Evolutionary conservation across 2,113 vertebrate species (phyloP).

Genomic region (Pachyramphus minor): DNA sequence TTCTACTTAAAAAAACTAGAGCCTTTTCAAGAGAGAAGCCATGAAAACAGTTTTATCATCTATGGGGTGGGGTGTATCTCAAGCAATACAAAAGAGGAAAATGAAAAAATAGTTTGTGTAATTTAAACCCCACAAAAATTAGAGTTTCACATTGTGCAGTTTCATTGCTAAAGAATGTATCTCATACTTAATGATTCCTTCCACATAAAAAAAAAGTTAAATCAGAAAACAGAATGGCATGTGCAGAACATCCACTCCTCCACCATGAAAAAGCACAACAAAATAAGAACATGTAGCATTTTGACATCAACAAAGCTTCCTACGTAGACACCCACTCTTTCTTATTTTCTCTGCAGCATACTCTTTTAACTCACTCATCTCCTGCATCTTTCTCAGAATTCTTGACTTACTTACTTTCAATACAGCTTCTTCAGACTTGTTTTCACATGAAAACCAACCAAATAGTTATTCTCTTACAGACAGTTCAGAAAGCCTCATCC

Average conservation of each 20-base stretch:
- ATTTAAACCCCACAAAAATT: neutral
- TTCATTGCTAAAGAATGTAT: neutral
- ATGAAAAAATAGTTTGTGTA: neutral
- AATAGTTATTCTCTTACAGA: neutral
- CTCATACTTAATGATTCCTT: neutral
- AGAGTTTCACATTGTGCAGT: neutral
- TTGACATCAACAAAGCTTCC: constrained; percentile 36
- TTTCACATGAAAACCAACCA: neutral
- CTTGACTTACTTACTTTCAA: neutral
- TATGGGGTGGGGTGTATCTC: neutral
- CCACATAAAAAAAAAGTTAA: neutral
- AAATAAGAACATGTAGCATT: constrained; percentile 46
- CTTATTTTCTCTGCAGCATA: constrained; percentile 11
- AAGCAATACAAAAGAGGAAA: neutral
- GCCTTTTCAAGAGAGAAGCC: neutral
- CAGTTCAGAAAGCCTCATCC: neutral
- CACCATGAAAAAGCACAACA: neutral
- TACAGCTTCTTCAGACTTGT: neutral
- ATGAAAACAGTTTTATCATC: neutral
- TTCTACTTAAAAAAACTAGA: neutral
- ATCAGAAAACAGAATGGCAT: neutral
- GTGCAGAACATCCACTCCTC: neutral
- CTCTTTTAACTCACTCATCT: neutral
- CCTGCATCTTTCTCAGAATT: neutral
- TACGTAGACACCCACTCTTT: constrained; percentile 8